Evolutionary conservation across 1,140 invertebrate genomes (phyloP), one percentile per base, ranked within the genome.

Genomic region (Drosophila repleta): DNA sequence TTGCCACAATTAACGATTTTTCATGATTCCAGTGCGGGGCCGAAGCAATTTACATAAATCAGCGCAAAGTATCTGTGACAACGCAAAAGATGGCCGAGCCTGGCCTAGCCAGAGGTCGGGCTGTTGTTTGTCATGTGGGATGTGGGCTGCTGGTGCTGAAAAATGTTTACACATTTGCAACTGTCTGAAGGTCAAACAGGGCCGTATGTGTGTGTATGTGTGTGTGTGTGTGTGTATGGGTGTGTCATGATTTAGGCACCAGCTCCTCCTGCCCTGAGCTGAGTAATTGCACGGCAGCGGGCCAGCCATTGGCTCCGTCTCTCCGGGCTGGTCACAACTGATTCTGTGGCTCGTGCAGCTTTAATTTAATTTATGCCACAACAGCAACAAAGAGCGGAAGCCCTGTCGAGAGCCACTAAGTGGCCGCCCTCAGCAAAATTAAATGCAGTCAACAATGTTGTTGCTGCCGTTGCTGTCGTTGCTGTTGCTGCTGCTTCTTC

Each of bases 101-200:
- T 20, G n/a, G n/a, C 15, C 15, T 8, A n/a, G 39, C 17, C 17
- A 18, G 1, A 43, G 39, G 6, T 29, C 6, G 35, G 29, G n/a
- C 46, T 18, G 17, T 45, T 32, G 15, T 29, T 74, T 46, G 60
- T 60, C 52, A 53, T 62, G 60, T 37, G 35, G 8, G 55, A 53
- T 62, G 60, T 37, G 35, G 8, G 55, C 29, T 29, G 49, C 37
- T 17, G 21, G 41, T 57, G 64, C 57, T 80, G 83, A 87, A 88
- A 87, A 87, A 87, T 87, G 82, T 87, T 87, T 87, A 88, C 82
- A 88, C 82, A 87, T 87, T 88, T 87, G 83, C 83, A 88, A 87
- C 71, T 73, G 82, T 82, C 82, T 88, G 79, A 88, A 87, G 82
- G 82, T 87, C 82, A 88, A 66, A 43, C 43, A 8, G 39, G 43